phyloP scores from a whole-genome alignment of 2,113 vertebrate genomes.

The Gymnogyps californianus region DNA sequence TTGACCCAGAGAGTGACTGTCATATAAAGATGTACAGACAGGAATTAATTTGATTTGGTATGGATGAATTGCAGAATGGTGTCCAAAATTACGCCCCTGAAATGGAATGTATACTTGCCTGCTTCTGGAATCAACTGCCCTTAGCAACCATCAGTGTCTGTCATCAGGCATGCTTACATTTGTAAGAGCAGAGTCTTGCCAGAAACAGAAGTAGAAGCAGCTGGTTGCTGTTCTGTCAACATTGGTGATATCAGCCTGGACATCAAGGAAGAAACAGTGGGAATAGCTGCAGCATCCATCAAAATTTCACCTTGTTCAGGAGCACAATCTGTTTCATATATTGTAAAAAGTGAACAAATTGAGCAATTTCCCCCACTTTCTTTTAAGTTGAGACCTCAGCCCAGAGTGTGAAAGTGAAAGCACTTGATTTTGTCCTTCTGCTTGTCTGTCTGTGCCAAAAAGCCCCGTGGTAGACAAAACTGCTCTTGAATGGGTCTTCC shows the following conservation, averaged over 20 bases:
- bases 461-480: background rate
- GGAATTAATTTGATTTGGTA: background rate
- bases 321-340: background rate
- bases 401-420: background rate
- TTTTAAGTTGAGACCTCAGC: background rate
- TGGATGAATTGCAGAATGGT: background rate
- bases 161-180: background rate
- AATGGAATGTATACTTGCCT: background rate
- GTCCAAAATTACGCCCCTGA: background rate
- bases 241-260: background rate
- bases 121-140: background rate
- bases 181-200: background rate
- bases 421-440: background rate
- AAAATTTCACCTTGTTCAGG: background rate
- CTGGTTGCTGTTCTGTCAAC: background rate
- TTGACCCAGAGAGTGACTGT: background rate
- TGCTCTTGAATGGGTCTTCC: background rate
- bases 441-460: background rate
- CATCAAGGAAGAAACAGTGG: background rate
- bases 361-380: background rate
- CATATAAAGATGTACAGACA: background rate
- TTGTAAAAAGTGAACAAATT: background rate
- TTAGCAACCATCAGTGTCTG: background rate
- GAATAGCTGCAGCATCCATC: background rate
- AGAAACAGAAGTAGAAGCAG: background rate